A percentile compares a stretch with the other conserved stretches of the same genome.
Evolutionary conservation across 2,888 invertebrate genomes (phyloP).

Genomic region (Leptogaster cylindrica): DNA sequence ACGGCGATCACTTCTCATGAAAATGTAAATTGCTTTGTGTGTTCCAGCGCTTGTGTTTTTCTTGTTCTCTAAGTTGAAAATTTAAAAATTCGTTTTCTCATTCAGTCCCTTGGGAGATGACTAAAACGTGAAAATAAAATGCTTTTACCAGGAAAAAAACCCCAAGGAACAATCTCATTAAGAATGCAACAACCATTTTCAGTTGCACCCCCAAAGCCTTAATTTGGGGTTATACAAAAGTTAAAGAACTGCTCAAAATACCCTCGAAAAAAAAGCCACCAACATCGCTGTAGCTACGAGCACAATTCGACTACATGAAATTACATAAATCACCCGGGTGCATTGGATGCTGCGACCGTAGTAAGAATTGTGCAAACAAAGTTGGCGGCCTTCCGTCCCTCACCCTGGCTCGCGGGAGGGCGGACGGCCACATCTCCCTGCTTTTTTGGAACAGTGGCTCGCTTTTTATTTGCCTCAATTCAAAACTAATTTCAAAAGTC

Average conservation of each 20-base stretch:
- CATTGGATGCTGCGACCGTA: conserved; percentile 22
- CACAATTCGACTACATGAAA: conserved; percentile 32
- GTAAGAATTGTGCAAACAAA: conserved; percentile 38
- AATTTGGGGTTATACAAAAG: conserved; percentile 35
- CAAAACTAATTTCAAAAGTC: conserved; percentile 61
- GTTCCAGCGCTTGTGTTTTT: not conserved
- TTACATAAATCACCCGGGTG: conserved; percentile 44
- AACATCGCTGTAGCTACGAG: not conserved
- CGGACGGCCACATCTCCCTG: not conserved
- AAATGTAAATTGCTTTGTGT: conserved; percentile 12
- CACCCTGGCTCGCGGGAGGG: conserved; percentile 17
- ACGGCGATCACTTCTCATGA: conserved; percentile 4
- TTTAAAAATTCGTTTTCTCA: conserved; percentile 39
- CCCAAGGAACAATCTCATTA: conserved; percentile 42
- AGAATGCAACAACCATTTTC: conserved; percentile 44
- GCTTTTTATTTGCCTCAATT: conserved; percentile 59
- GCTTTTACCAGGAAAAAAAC: conserved; percentile 31
- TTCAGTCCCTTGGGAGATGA: conserved; percentile 24
- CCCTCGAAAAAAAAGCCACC: conserved; percentile 11
- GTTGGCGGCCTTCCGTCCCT: conserved; percentile 39
- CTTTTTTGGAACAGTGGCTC: conserved; percentile 13
- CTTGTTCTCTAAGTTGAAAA: conserved; percentile 2
- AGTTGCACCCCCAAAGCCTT: conserved; percentile 34
- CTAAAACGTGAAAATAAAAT: conserved; percentile 34
- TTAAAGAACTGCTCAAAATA: conserved; percentile 12